phyloP scores from a whole-genome alignment of 2,113 vertebrate genomes.

The Dinomys branickii region DNA sequence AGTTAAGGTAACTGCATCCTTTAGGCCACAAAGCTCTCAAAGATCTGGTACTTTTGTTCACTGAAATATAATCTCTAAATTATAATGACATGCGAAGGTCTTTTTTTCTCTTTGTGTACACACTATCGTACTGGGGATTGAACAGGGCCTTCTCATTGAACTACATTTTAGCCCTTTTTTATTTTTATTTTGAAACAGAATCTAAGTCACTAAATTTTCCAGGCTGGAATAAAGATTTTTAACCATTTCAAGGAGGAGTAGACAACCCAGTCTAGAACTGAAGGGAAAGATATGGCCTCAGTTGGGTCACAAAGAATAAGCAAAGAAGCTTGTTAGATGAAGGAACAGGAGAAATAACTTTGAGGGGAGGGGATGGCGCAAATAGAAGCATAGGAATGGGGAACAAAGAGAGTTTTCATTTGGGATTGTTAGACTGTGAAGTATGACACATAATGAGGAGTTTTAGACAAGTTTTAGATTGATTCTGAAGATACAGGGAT shows the following conservation, averaged over 20 bases:
- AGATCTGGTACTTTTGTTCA: background rate
- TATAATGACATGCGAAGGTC: background rate
- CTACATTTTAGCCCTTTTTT: background rate
- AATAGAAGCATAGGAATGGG: background rate
- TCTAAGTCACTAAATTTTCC: too few species aligned
- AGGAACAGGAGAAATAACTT: background rate
- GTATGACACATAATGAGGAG: background rate
- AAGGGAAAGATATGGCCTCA: background rate
- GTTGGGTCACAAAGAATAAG: background rate
- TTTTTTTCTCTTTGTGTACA: background rate
- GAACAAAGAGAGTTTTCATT: background rate
- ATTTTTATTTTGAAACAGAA: background rate
- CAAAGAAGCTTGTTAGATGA: background rate
- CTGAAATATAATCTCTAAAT: background rate
- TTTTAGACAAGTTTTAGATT: background rate
- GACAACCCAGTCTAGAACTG: background rate
- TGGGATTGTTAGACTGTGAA: background rate
- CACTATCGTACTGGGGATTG: background rate
- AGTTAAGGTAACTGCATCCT: background rate
- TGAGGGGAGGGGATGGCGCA: background rate
- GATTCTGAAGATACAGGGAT: background rate
- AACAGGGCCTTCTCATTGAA: background rate
- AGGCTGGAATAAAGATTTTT: background rate
- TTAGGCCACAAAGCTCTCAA: background rate
- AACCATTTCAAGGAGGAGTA: background rate